Conservation (phyloP, 35 echinoderm and acorn worm species). For the Heliocidaris tuberculata region DNA sequence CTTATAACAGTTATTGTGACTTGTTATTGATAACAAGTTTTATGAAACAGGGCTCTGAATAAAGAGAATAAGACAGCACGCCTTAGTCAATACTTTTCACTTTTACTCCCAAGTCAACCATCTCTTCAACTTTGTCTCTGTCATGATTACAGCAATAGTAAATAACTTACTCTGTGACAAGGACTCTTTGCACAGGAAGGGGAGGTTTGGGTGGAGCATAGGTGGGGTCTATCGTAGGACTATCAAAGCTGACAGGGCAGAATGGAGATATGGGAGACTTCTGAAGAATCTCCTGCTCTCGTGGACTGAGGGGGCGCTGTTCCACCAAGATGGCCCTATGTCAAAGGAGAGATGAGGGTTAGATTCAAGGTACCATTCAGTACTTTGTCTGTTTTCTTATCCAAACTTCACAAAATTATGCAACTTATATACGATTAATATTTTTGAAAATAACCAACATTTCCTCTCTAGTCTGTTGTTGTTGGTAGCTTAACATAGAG, state of each 20-base stretch:
- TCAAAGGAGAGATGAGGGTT: not conserved
- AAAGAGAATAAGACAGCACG: too few relatives aligned
- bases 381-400: too few relatives aligned
- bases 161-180: conserved; percentile 31
- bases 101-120: too few relatives aligned
- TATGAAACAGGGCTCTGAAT: too few relatives aligned
- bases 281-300: conserved; percentile 65
- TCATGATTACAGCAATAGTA: not conserved
- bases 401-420: too few relatives aligned
- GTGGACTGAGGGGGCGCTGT: conserved; percentile 64
- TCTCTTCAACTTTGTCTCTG: not conserved
- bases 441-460: too few relatives aligned
- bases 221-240: conserved; percentile 21
- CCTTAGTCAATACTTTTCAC: too few relatives aligned
- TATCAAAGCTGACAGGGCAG: conserved; percentile 20
- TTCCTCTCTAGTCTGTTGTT: too few relatives aligned
- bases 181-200: conserved; percentile 58
- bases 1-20: too few relatives aligned
- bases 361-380: not conserved
- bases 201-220: conserved; percentile 71
- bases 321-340: not conserved
- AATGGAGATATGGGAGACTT: conserved; percentile 55
- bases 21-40: too few relatives aligned
- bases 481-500: too few relatives aligned
- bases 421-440: too few relatives aligned